Base-by-base conservation (phyloP, 2,888 invertebrate species). In the Leptinotarsa tumamoca region DNA sequence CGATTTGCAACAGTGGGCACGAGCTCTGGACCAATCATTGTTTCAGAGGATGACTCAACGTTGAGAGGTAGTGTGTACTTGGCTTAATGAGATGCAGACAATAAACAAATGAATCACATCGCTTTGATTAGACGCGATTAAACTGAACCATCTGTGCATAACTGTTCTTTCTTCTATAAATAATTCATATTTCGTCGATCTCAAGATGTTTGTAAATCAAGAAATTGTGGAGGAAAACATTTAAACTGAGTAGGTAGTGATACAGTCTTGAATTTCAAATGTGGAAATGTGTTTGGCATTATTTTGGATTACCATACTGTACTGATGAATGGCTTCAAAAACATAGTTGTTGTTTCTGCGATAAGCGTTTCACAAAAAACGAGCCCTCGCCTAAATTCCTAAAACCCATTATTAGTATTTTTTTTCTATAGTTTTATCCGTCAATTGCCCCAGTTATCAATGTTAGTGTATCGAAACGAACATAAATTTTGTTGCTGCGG, bases 141-240 rank as follows among this genome's bases (percentile, higher is more conserved):
- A n/a, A 63, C 43, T n/a, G n/a, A 63, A 63, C 27, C 63, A 63
- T 63, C 63, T 63, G 63, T 10, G 63, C n/a, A n/a, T 63, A 63
- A 63, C 63, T 17, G 63, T 63, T 63, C 33, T 63, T 43, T 63
- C n/a, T 43, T 33, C 17, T 43, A 63, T 63, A n/a, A 63, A 63
- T 63, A 33, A 63, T 63, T 63, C 43, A 63, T 63, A 63, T 33
- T 43, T 43, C 14, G n/a, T 63, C 3, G 15, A 63, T 63, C 27
- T 43, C 63, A n/a, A n/a, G 63, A 33, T 63, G n/a, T 43, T 63
- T 17, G 33, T 63, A 63, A 63, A 58, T 14, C 23, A 23, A 58
- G 23, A 23, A 58, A 58, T 13, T 58, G 15, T 15, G 15, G 13
- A 58, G 14, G 21, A 21, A 58, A 21, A 21, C 3, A 23, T 58